A percentile compares a stretch with the other conserved stretches of the same genome.
These are phyloP conservation scores for Engraulis encrasicolus DNA, from an alignment of 2,113 vertebrate species.

Conservation along the genomic window DNA sequence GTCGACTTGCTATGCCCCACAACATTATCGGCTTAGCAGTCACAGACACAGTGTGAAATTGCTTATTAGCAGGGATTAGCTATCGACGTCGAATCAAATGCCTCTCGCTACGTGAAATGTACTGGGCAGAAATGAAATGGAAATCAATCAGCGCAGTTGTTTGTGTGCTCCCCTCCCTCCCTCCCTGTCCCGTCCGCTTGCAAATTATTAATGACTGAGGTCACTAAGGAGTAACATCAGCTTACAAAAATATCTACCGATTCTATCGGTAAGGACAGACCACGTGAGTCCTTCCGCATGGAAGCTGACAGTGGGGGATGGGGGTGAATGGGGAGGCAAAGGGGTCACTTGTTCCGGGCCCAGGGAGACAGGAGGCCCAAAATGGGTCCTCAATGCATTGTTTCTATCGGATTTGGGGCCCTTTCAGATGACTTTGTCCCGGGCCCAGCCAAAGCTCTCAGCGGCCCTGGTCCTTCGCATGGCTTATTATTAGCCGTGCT, in stretches of 20 bases:
- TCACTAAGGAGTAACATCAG: background rate
- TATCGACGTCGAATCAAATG: background rate
- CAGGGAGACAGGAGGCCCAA: too few species aligned
- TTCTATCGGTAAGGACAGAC: background rate
- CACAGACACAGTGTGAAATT: conserved; percentile 5
- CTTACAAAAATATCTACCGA: background rate
- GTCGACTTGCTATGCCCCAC: too few species aligned
- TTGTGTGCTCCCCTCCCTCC: too few species aligned
- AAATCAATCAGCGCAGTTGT: background rate
- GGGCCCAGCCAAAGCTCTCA: too few species aligned
- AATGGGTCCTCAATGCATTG: too few species aligned
- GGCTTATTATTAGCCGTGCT: background rate
- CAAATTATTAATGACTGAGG: background rate
- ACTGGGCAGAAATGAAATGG: background rate
- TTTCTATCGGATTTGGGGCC: too few species aligned
- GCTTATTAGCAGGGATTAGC: background rate
- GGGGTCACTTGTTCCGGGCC: too few species aligned
- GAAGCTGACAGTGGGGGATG: too few species aligned
- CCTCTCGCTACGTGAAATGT: background rate
- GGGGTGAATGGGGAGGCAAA: too few species aligned
- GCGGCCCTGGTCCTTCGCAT: too few species aligned
- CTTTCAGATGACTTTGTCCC: too few species aligned
- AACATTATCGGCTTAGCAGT: background rate
- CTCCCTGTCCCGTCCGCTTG: background rate
- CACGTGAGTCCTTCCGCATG: too few species aligned